Conservation (phyloP, 2,888 invertebrate species). For the Drosophila hawaiiensis region DNA sequence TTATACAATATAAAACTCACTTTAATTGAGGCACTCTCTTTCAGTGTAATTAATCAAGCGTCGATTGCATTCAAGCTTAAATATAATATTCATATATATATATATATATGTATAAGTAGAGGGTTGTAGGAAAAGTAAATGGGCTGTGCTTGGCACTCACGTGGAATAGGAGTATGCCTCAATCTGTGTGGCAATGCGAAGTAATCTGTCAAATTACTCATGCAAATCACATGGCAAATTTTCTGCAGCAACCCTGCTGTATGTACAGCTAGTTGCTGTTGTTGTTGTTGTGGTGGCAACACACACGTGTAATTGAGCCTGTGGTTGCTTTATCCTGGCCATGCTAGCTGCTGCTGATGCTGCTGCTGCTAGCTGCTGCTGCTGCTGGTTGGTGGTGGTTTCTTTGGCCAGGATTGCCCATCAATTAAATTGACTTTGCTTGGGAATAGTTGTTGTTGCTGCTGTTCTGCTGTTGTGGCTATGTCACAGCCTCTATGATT, state of each 20-base stretch:
- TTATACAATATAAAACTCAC: not conserved
- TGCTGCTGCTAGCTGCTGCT: no score
- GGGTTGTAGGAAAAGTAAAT: constrained; percentile 9
- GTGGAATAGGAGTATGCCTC: constrained; percentile 20
- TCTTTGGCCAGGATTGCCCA: constrained; percentile 54
- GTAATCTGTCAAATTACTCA: constrained; percentile 83
- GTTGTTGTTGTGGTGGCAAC: constrained; percentile 17
- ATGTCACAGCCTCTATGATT: constrained; percentile 64
- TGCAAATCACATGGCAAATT: constrained; percentile 70
- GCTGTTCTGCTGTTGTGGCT: constrained; percentile 22
- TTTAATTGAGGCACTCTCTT: not conserved
- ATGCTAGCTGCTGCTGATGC: constrained; percentile 11
- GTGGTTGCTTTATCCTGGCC: constrained; percentile 54
- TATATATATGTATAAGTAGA: not conserved
- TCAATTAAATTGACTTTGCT: constrained; percentile 77
- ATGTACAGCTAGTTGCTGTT: constrained; percentile 14
- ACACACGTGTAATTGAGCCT: constrained; percentile 64
- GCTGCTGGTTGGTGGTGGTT: constrained; percentile 44
- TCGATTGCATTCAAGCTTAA: not conserved
- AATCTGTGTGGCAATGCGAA: constrained; percentile 37
- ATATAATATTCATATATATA: constrained; percentile 5
- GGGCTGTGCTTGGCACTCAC: constrained; percentile 2
- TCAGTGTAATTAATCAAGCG: constrained; percentile 9
- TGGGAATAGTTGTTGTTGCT: constrained; percentile 14
- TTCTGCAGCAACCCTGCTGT: constrained; percentile 23